Conservation (phyloP, 2,888 invertebrate species). For the Prenolepis imparis region DNA sequence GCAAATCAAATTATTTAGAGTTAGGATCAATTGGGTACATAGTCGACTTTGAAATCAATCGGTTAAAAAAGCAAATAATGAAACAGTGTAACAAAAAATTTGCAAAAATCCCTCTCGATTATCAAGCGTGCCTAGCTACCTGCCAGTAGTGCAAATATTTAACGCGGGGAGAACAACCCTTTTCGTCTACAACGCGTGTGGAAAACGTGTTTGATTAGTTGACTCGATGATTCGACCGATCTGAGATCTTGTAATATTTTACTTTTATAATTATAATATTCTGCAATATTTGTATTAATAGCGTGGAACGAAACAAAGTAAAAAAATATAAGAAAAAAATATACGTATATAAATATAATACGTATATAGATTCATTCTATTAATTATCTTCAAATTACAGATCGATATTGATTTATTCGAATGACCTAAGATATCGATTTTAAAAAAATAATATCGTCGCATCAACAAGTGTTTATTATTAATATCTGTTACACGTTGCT, state of each 20-base stretch:
- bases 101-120: not conserved
- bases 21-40: not conserved
- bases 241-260: constrained; percentile 30
- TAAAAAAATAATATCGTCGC: not conserved
- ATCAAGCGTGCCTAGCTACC: constrained; percentile 61
- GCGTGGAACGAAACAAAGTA: not conserved
- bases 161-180: constrained; percentile 74
- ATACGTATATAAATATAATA: not conserved
- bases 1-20: not conserved
- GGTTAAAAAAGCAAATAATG: not conserved
- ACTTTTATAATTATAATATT: not conserved
- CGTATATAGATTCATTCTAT: not conserved
- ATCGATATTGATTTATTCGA: not conserved
- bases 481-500: not conserved
- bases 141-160: constrained; percentile 81
- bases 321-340: not conserved
- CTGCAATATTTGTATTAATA: not conserved
- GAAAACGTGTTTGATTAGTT: constrained; percentile 57
- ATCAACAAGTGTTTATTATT: constrained; percentile 22
- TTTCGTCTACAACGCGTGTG: constrained; percentile 65
- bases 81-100: not conserved
- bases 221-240: constrained; percentile 41
- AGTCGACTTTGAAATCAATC: not conserved
- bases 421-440: not conserved
- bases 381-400: not conserved